phyloP scores from a whole-genome alignment of 2,113 vertebrate species.

The Egretta garzetta region DNA sequence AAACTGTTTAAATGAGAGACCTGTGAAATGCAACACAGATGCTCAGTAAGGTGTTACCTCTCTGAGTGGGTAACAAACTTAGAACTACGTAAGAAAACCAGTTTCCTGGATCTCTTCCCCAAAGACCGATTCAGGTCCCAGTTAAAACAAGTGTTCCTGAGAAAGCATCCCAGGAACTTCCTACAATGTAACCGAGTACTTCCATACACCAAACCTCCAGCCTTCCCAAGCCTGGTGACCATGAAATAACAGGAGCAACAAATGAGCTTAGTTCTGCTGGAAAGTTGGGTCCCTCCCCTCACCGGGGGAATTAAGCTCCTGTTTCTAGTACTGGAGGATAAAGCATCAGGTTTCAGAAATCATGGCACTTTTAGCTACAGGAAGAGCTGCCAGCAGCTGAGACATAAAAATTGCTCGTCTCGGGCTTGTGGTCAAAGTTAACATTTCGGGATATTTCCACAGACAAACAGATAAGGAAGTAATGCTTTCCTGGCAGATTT shows the following conservation, averaged over 20 bases:
- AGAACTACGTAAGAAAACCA: neutral
- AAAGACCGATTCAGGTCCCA: neutral
- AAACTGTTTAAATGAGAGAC: neutral
- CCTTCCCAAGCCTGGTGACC: neutral
- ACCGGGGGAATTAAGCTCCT: neutral
- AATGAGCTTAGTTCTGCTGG: neutral
- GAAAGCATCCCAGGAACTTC: neutral
- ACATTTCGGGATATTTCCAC: slow-evolving; percentile 28
- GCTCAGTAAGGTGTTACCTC: neutral
- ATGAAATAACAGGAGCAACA: neutral
- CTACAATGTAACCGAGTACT: neutral
- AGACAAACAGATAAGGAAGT: slow-evolving; percentile 41
- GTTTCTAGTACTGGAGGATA: neutral
- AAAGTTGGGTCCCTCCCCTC: neutral
- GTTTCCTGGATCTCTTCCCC: neutral
- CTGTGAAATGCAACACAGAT: neutral
- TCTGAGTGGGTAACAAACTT: neutral
- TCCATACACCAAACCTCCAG: neutral
- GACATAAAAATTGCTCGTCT: slow-evolving; percentile 38
- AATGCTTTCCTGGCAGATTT: slow-evolving; percentile 40
- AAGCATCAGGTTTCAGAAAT: slow-evolving; percentile 43
- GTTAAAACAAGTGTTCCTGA: neutral
- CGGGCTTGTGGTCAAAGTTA: neutral
- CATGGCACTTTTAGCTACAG: neutral
- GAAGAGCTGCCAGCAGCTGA: slow-evolving; percentile 5